These are phyloP conservation scores for Micromys minutus DNA, from an alignment of 2,113 vertebrate genomes.

Conservation along the genomic window DNA sequence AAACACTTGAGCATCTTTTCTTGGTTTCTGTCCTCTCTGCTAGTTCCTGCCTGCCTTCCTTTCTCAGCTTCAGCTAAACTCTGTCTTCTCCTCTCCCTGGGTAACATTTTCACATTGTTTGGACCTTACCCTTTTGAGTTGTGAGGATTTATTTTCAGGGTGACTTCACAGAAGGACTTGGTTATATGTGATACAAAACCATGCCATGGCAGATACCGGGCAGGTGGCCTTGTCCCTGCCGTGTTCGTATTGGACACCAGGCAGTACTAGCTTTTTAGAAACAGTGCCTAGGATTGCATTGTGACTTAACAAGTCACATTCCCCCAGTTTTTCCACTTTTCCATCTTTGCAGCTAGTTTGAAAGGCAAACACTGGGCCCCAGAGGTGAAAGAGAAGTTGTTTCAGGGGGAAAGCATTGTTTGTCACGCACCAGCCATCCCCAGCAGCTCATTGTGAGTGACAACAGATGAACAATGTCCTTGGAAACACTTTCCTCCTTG, in stretches of 20 bases:
- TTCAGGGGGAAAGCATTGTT: constrained; percentile 43
- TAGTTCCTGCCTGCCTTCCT: not conserved
- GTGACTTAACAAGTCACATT: constrained; percentile 42
- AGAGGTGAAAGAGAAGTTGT: constrained; percentile 14
- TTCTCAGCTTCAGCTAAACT: not conserved
- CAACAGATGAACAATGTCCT: not conserved
- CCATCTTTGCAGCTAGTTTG: constrained; percentile 37
- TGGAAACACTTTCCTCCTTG: constrained; percentile 16
- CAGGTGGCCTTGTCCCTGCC: not conserved
- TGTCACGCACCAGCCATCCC: not conserved
- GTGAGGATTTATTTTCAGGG: constrained; percentile 67
- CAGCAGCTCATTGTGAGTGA: not conserved
- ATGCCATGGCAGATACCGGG: constrained; percentile 27
- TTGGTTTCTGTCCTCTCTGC: not conserved
- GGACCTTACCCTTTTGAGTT: constrained; percentile 49
- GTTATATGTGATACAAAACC: constrained; percentile 23
- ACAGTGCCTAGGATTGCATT: constrained; percentile 22
- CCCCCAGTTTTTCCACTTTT: constrained; percentile 51
- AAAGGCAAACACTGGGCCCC: constrained; percentile 31
- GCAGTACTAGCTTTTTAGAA: constrained; percentile 39
- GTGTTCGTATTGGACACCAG: constrained; percentile 55
- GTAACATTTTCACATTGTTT: constrained; percentile 43
- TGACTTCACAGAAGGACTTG: constrained; percentile 45
- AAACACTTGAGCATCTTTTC: accelerated
- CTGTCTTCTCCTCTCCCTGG: constrained; percentile 9